phyloP scores from a whole-genome alignment of 2,797 vertebrate genomes.

The Microchirus variegatus region DNA sequence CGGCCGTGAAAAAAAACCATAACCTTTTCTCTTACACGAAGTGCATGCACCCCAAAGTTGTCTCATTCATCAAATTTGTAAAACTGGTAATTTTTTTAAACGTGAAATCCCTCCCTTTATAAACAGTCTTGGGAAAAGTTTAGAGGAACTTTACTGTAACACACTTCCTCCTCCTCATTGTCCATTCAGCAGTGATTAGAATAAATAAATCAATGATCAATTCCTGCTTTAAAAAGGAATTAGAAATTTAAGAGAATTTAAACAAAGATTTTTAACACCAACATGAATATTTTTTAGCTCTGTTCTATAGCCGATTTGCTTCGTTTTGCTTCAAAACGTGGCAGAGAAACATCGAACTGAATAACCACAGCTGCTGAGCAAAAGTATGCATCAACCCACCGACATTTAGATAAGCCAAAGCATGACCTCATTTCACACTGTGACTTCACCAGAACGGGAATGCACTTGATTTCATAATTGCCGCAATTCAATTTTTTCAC shows the following conservation, averaged over 20 bases:
- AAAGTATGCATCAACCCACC: constrained; percentile 41
- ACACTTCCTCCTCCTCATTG: constrained; percentile 51
- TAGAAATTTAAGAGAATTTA: too few relatives aligned
- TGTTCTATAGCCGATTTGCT: neutral
- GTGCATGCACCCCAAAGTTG: constrained; percentile 17
- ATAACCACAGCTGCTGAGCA: neutral
- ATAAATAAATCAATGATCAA: too few relatives aligned
- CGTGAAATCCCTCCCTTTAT: constrained; percentile 46
- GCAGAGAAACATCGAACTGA: neutral
- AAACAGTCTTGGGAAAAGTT: constrained; percentile 30
- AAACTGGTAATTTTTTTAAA: constrained; percentile 36
- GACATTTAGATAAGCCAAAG: constrained; percentile 40
- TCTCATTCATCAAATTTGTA: constrained; percentile 45
- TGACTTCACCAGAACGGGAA: constrained; percentile 40
- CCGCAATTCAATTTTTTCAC: constrained; percentile 38
- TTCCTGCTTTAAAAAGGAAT: neutral
- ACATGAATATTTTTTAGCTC: neutral
- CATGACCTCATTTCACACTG: constrained; percentile 50
- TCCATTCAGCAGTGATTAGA: too few relatives aligned
- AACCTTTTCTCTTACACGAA: constrained; percentile 36
- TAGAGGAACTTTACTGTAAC: constrained; percentile 31
- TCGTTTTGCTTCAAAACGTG: neutral
- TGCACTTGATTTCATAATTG: constrained; percentile 61
- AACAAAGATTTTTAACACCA: neutral
- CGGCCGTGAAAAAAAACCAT: constrained; percentile 18